phyloP scores from a whole-genome alignment of 2,888 invertebrate genomes.

The Prionchulus punctatus region DNA sequence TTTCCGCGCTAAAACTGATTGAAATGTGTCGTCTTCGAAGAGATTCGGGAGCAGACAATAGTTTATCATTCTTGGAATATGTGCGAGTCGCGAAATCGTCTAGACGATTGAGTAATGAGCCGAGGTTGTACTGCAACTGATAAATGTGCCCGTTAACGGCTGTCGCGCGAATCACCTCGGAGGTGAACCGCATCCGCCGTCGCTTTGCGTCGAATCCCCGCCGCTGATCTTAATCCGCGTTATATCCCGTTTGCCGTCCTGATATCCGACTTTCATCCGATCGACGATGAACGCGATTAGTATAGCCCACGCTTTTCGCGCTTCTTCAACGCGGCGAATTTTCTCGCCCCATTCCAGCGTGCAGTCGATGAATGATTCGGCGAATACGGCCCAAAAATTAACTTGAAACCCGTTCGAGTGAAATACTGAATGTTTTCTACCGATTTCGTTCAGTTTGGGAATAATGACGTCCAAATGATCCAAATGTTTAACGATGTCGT shows the following conservation, averaged over 20 bases:
- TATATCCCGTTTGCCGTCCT: slow-evolving; percentile 22
- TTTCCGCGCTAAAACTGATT: no score
- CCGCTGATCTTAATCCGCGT: neutral
- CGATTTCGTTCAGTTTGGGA: neutral
- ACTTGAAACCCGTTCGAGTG: slow-evolving; percentile 11
- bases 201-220: no score
- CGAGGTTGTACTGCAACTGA: no score
- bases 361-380: slow-evolving; percentile 29
- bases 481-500: slow-evolving; percentile 17
- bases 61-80: no score
- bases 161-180: no score
- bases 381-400: slow-evolving; percentile 26
- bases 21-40: no score
- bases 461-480: neutral
- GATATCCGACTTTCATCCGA: slow-evolving; percentile 27
- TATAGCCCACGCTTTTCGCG: slow-evolving; percentile 23
- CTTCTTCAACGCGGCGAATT: slow-evolving; percentile 7
- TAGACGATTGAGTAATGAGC: no score
- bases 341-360: slow-evolving; percentile 31
- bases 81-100: no score
- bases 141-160: no score
- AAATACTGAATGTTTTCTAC: neutral
- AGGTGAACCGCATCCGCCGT: no score
- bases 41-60: no score
- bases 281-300: slow-evolving; percentile 29